These are phyloP conservation scores for Poecilia wingei DNA, from an alignment of 2,797 vertebrate species.

Conservation along the genomic window DNA sequence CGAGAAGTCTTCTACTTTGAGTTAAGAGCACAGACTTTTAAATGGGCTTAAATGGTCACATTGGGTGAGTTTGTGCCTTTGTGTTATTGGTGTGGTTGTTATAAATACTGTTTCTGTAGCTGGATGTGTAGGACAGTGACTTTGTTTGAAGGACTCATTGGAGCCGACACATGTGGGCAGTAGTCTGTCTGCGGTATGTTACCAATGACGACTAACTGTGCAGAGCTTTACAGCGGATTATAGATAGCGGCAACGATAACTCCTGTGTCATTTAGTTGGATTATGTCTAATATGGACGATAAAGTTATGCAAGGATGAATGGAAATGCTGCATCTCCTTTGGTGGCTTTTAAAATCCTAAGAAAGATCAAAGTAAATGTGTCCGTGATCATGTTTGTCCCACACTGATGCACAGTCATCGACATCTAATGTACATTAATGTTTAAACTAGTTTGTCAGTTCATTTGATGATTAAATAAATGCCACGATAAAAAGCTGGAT, in stretches of 20 bases:
- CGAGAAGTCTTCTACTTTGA: neutral
- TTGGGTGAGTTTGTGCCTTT: conserved; percentile 12
- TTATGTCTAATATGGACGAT: neutral
- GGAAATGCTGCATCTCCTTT: neutral
- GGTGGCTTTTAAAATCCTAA: neutral
- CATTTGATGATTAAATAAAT: neutral
- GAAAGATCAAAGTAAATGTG: neutral
- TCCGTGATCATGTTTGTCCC: neutral
- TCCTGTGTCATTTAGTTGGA: conserved; percentile 11
- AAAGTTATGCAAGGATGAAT: neutral
- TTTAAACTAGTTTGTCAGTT: conserved; percentile 3
- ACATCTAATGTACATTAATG: neutral
- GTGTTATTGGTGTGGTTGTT: conserved; percentile 1
- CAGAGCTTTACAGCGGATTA: conserved; percentile 4
- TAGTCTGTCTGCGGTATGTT: conserved; percentile 22
- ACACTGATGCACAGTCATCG: neutral
- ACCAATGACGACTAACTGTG: conserved; percentile 12
- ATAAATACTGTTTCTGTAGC: neutral
- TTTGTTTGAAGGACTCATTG: neutral
- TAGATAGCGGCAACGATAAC: conserved; percentile 14
- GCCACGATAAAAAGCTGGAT: neutral
- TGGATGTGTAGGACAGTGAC: conserved; percentile 6
- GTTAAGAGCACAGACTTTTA: neutral
- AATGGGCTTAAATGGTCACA: neutral
- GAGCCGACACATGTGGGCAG: neutral